These are phyloP conservation scores for Callionymus lyra DNA, from an alignment of 2,113 vertebrate species.

Conservation along the genomic window DNA sequence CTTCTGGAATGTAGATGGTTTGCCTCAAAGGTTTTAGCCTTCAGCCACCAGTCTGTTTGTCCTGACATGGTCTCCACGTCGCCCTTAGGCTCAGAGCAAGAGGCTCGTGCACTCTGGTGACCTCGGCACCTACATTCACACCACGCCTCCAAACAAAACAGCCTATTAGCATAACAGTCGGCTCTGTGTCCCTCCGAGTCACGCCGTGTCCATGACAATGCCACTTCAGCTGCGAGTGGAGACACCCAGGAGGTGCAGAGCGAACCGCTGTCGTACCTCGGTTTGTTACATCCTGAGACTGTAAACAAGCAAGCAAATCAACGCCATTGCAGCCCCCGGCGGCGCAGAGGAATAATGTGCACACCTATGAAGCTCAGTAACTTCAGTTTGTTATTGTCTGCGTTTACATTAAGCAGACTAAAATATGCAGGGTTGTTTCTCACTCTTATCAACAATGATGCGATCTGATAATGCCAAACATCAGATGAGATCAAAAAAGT, in stretches of 20 bases:
- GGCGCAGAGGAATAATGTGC: no score
- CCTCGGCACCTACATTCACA: conserved; percentile 44
- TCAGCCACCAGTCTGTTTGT: conserved; percentile 27
- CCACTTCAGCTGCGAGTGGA: conserved; percentile 14
- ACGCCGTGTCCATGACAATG: conserved; percentile 51
- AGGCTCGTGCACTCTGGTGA: conserved; percentile 27
- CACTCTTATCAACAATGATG: no score
- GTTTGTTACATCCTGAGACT: conserved; percentile 27
- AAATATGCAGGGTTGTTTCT: no score
- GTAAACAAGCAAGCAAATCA: no score
- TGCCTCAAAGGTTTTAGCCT: conserved; percentile 29
- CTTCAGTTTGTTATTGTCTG: no score
- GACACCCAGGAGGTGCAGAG: conserved; percentile 15
- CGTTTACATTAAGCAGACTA: no score
- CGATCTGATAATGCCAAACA: no score
- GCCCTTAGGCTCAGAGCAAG: conserved; percentile 26
- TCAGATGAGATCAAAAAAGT: no score
- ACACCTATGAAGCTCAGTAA: no score
- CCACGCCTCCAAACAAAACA: conserved; percentile 42
- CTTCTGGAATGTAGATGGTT: conserved; percentile 37
- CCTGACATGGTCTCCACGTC: conserved; percentile 33
- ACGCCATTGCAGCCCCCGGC: no score
- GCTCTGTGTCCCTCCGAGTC: conserved; percentile 26
- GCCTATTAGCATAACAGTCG: conserved; percentile 50
- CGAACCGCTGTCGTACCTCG: conserved; percentile 10